Evolutionary conservation across 2,888 invertebrate species (phyloP).

Genomic region (Toxonevra muliebris): DNA sequence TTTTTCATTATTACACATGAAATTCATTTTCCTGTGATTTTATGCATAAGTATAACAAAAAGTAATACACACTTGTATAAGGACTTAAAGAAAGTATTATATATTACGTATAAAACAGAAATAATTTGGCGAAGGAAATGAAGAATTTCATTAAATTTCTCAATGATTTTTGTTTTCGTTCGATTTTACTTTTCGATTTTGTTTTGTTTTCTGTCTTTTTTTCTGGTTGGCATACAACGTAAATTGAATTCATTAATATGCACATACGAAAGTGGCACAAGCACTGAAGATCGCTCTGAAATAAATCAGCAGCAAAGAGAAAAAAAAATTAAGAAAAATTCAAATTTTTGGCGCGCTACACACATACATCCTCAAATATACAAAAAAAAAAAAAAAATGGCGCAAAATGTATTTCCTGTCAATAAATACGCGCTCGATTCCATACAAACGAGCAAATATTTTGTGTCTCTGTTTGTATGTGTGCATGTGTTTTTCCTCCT

Average conservation of each 20-base stretch:
- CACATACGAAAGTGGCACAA: not conserved
- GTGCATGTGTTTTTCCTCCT: too few species aligned
- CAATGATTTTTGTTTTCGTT: not conserved
- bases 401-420: not conserved
- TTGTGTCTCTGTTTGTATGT: too few species aligned
- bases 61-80: too few species aligned
- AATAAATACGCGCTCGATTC: conserved; percentile 22
- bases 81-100: not conserved
- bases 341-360: too few species aligned
- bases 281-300: not conserved
- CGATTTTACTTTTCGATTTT: too few species aligned
- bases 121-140: not conserved
- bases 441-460: not conserved
- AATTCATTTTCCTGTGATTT: conserved; percentile 16
- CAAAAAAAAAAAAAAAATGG: too few species aligned
- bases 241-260: conserved; percentile 8
- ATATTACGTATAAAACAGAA: not conserved
- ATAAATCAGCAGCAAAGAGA: not conserved
- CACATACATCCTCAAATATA: too few species aligned
- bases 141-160: not conserved
- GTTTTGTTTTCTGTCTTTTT: not conserved
- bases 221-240: not conserved
- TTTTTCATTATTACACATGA: not conserved
- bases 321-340: conserved; percentile 28
- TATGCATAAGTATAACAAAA: too few species aligned